Percentiles rank a stretch among this genome's conserved stretches.
These are phyloP conservation scores for Drosophila sproati DNA, from an alignment of 1,140 invertebrate genomes.

Conservation along the genomic window DNA sequence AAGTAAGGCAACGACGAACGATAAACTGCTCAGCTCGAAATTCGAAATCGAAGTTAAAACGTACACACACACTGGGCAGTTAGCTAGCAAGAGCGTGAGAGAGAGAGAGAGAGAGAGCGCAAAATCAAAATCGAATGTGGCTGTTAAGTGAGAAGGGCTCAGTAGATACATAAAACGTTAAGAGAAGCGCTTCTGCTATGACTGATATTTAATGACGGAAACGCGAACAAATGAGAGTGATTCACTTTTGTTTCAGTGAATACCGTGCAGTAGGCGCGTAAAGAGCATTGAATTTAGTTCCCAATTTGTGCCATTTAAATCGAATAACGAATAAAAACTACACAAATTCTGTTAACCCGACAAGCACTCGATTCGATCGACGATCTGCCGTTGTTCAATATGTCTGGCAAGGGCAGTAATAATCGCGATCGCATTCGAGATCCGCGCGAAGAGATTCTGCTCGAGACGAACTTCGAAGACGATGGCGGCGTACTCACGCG, in stretches of 20 bases:
- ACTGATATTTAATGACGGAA: slow-evolving; percentile 19
- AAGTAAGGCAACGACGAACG: not conserved
- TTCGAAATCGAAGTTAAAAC: slow-evolving; percentile 5
- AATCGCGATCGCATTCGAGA: slow-evolving; percentile 80
- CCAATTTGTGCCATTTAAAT: slow-evolving; percentile 4
- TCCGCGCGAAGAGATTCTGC: slow-evolving; percentile 82
- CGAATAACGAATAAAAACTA: not conserved
- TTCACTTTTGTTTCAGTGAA: slow-evolving; percentile 36
- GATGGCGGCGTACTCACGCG: slow-evolving; percentile 81
- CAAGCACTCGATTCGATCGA: slow-evolving; percentile 31
- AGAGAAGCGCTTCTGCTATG: slow-evolving; percentile 22
- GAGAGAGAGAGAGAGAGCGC: slow-evolving; percentile 1
- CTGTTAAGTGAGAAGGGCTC: slow-evolving; percentile 34
- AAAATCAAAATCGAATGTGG: slow-evolving; percentile 13
- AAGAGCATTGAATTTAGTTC: slow-evolving; percentile 28
- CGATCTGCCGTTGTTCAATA: slow-evolving; percentile 52
- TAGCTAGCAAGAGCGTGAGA: not conserved
- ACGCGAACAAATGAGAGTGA: slow-evolving; percentile 18
- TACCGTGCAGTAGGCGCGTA: slow-evolving; percentile 11
- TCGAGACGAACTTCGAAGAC: slow-evolving; percentile 84
- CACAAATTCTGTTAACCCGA: not conserved
- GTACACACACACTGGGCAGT: not conserved
- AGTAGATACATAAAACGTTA: slow-evolving; percentile 36
- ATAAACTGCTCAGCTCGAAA: slow-evolving; percentile 15
- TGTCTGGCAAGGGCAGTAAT: slow-evolving; percentile 61